Evolutionary conservation across 2,888 invertebrate species (phyloP), one percentile per base, ranked within the genome.

Genomic region (Erynnis tages): DNA sequence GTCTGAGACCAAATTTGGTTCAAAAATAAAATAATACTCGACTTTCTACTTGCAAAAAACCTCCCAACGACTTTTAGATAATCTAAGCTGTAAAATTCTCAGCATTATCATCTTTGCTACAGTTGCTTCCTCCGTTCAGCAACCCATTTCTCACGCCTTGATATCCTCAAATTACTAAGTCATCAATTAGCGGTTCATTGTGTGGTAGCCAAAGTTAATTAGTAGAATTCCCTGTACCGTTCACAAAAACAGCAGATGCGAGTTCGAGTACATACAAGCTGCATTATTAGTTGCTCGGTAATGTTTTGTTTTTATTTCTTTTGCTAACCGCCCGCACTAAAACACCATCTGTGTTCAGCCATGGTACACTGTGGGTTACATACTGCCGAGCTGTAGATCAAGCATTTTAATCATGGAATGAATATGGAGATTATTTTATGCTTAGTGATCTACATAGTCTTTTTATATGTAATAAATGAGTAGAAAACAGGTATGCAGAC

Each of bases 181-280:
- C 80, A 83, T 82, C 82, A 82, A 86, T 86, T 85, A 84, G 69
- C 76, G 60, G 67, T 63, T 70, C 55, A 63, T 70, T 73, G 71
- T 71, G 69, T 73, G 79, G 78, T 76, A 79, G 79, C 79, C 67
- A 65, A 79, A 76, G 73, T 78, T 85, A 86, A 88, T 87, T 85
- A 84, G 75, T 67, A 58, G 64, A 50, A 11, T 43, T 49, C 74
- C 71, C 69, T 67, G 75, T 71, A 73, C 73, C 66, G 75, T 77
- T 73, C 76, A 82, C 79, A 85, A 86, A 85, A 87, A 84, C 82
- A 82, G 81, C 84, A 87, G 82, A 83, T 85, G 85, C 65, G 72
- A 63, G 72, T 62, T 63, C 64, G 66, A 65, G 67, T 67, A 71
- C 65, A 67, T 67, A 79, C 78, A 79, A 76, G 82, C 77, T 76